Percentiles rank a stretch among this genome's conserved stretches.
Evolutionary conservation across 2,888 invertebrate species (phyloP).

Genomic region (Chaitophorus viminalis): DNA sequence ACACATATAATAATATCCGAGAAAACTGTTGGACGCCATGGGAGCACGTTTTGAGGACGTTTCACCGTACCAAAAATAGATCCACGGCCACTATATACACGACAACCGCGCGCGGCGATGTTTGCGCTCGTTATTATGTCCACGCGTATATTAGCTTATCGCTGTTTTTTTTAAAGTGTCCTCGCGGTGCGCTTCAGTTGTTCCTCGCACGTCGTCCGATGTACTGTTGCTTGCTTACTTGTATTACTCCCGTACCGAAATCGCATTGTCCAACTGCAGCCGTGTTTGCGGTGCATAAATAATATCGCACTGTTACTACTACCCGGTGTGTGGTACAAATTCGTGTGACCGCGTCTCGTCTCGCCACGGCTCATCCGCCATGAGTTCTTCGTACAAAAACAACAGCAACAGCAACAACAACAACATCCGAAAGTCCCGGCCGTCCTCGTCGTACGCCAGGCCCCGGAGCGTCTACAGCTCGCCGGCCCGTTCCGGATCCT

Average conservation of each 20-base stretch:
- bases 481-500: slow-evolving; percentile 59
- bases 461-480: slow-evolving; percentile 56
- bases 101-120: not conserved
- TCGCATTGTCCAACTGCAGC: too few relatives aligned
- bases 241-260: too few relatives aligned
- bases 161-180: too few relatives aligned
- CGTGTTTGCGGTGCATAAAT: too few relatives aligned
- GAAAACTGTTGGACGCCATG: not conserved
- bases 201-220: slow-evolving; percentile 14
- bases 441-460: slow-evolving; percentile 59
- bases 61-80: slow-evolving; percentile 50
- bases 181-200: not conserved
- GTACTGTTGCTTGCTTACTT: too few relatives aligned
- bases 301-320: too few relatives aligned
- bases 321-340: too few relatives aligned
- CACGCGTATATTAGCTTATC: not conserved
- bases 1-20: slow-evolving; percentile 1
- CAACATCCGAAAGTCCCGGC: slow-evolving; percentile 49
- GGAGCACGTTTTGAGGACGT: slow-evolving; percentile 35
- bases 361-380: not conserved
- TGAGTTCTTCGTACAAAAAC: slow-evolving; percentile 52
- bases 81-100: slow-evolving; percentile 53
- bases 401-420: slow-evolving; percentile 25
- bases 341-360: too few relatives aligned
- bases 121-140: not conserved